Percentiles rank a stretch among this genome's conserved stretches.
Evolutionary conservation across 2,113 vertebrate genomes (phyloP).

Genomic region (Pungitius pungitius): DNA sequence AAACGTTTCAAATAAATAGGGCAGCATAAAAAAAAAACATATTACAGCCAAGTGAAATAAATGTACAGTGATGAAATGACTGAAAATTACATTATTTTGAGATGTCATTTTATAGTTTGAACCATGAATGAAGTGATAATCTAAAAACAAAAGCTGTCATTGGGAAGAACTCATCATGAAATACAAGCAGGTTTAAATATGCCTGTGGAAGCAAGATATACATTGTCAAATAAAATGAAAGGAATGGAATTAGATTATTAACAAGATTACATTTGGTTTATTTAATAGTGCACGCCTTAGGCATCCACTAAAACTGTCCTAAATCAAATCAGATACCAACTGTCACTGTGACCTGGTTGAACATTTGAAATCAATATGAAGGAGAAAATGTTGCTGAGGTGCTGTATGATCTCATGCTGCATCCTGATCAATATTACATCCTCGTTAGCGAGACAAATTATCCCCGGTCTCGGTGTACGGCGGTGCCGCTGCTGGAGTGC

Average conservation of each 20-base stretch:
- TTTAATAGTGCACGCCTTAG: neutral
- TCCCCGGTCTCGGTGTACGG: constrained; percentile 41
- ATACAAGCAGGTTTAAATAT: neutral
- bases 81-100: neutral
- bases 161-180: neutral
- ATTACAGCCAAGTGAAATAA: neutral
- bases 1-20: neutral
- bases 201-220: neutral
- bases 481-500: constrained; percentile 33
- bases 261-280: neutral
- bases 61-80: neutral
- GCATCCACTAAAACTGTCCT: neutral
- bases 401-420: constrained; percentile 56
- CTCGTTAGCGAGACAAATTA: constrained; percentile 77
- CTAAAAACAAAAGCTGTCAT: neutral
- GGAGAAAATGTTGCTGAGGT: constrained; percentile 29
- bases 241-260: neutral
- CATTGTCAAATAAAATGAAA: neutral
- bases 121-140: neutral
- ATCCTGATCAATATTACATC: constrained; percentile 77
- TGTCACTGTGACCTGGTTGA: constrained; percentile 36
- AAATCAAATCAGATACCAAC: constrained; percentile 29
- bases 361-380: constrained; percentile 51
- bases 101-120: neutral
- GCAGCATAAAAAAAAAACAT: neutral